These are phyloP conservation scores for Gobius niger DNA, from an alignment of 2,113 vertebrate genomes.

Conservation along the genomic window DNA sequence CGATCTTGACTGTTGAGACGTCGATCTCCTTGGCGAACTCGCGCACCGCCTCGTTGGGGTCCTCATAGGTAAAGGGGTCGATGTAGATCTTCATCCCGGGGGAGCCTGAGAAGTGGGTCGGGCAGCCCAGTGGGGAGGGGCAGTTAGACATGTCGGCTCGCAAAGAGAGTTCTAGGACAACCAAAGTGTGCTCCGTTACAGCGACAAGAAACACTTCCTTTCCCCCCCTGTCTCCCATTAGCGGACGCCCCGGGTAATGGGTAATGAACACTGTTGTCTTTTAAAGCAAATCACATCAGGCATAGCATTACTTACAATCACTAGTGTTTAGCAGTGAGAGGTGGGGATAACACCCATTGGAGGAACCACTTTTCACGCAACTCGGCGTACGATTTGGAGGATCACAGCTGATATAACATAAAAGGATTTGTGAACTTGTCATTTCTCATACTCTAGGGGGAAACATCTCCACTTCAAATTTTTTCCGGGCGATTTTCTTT, in stretches of 20 bases:
- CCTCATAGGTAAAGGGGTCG: constrained; percentile 98
- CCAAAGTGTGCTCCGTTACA: constrained; percentile 64
- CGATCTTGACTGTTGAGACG: constrained; percentile 98
- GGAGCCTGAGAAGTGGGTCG: constrained; percentile 86
- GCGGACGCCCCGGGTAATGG: constrained; percentile 18
- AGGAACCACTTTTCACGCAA: constrained; percentile 2
- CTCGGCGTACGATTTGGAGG: constrained; percentile 16
- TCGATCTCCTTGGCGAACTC: constrained; percentile 99
- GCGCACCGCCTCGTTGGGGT: constrained; percentile 95
- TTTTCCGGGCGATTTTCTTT: too few relatives aligned
- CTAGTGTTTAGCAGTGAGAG: constrained; percentile 23
- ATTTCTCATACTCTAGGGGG: too few relatives aligned
- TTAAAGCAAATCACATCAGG: constrained; percentile 36
- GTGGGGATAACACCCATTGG: constrained; percentile 29
- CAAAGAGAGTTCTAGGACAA: constrained; percentile 80
- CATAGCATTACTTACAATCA: constrained; percentile 39
- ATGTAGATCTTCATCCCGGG: constrained; percentile 99
- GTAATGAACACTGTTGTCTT: constrained; percentile 21
- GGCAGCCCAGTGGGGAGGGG: constrained; percentile 79
- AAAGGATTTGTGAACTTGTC: too few relatives aligned
- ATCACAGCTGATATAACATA: not conserved
- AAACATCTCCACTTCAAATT: too few relatives aligned
- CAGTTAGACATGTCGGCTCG: constrained; percentile 81
- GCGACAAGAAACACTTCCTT: constrained; percentile 27
- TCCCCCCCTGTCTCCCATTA: constrained; percentile 1